These are phyloP conservation scores for Microcebus lehilahytsara DNA, from an alignment of 2,113 vertebrate species.

Conservation along the genomic window DNA sequence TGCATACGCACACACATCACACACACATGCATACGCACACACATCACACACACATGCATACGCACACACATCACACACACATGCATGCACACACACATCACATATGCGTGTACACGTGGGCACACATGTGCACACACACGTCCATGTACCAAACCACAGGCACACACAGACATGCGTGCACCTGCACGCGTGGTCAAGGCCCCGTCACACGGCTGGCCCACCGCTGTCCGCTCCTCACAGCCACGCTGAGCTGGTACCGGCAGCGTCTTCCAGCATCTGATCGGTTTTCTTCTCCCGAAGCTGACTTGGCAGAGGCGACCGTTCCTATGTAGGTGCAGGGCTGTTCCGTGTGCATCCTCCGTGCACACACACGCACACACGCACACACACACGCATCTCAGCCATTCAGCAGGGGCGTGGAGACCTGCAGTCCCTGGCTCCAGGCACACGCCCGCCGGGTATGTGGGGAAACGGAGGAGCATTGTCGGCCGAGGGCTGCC, in stretches of 20 bases:
- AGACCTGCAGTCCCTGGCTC: not conserved
- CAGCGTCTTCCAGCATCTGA: no score
- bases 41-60: no score
- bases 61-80: no score
- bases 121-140: not conserved
- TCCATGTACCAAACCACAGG: not conserved
- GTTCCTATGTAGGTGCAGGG: not conserved
- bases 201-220: fast-evolving
- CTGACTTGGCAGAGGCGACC: not conserved
- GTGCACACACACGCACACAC: fast-evolving
- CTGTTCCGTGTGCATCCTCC: not conserved
- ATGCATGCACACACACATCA: no score
- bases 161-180: not conserved
- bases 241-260: fast-evolving
- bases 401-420: not conserved
- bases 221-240: fast-evolving
- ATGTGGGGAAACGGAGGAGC: not conserved
- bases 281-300: not conserved
- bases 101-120: fast-evolving
- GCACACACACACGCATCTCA: fast-evolving
- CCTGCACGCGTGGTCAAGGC: fast-evolving
- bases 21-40: no score
- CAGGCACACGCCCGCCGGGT: not conserved
- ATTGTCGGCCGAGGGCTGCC: not conserved
- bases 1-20: no score